A percentile compares a stretch with the other conserved stretches of the same genome.
Conservation (phyloP, 2,888 invertebrate genomes). For the Notodonta ziczac region DNA sequence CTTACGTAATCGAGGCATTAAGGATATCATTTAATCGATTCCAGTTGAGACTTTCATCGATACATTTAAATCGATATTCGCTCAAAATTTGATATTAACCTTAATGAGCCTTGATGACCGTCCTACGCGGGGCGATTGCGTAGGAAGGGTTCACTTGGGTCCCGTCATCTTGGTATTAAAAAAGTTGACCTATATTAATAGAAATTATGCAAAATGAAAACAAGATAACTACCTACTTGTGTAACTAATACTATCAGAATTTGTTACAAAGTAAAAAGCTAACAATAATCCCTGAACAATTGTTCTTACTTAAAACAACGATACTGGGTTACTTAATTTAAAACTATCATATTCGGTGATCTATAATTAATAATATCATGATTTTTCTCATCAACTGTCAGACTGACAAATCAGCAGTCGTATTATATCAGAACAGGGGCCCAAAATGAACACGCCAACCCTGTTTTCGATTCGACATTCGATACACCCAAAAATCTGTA, state of each 20-base stretch:
- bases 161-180: not conserved
- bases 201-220: not conserved
- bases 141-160: constrained; percentile 36
- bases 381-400: too few relatives aligned
- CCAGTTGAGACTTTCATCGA: constrained; percentile 74
- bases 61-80: constrained; percentile 77
- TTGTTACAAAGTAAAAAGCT: too few relatives aligned
- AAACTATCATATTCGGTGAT: too few relatives aligned
- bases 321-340: too few relatives aligned
- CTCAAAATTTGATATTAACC: constrained; percentile 77
- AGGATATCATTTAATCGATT: constrained; percentile 63
- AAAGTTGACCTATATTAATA: not conserved
- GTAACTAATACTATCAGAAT: too few relatives aligned
- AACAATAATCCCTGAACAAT: too few relatives aligned
- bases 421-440: not conserved
- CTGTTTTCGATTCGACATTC: constrained; percentile 42
- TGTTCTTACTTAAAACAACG: too few relatives aligned
- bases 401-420: too few relatives aligned
- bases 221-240: too few relatives aligned
- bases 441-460: constrained; percentile 26
- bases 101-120: constrained; percentile 78
- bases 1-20: constrained; percentile 40
- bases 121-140: constrained; percentile 42
- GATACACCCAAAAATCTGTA: constrained; percentile 58
- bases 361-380: too few relatives aligned